phyloP scores from a whole-genome alignment of 2,113 vertebrate genomes.

The Austrofundulus limnaeus region DNA sequence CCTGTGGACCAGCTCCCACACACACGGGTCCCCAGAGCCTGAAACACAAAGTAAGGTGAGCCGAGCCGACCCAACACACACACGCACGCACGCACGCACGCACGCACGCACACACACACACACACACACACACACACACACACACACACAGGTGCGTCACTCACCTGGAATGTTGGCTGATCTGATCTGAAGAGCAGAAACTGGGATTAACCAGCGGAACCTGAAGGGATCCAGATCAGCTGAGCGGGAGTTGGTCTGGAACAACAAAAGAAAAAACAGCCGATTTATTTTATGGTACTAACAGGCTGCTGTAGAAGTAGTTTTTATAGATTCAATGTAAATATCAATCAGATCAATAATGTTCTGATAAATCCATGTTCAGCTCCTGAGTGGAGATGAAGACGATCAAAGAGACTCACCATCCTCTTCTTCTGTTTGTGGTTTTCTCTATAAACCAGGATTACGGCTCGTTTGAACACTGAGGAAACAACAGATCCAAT shows the following conservation, averaged over 20 bases:
- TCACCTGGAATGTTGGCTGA: constrained; percentile 87
- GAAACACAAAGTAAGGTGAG: constrained; percentile 6
- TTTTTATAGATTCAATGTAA: too few species aligned
- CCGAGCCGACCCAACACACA: background rate
- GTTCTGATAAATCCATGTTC: too few species aligned
- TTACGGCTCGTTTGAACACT: constrained; percentile 95
- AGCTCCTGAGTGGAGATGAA: too few species aligned
- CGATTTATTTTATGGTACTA: background rate
- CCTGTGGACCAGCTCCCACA: constrained; percentile 93
- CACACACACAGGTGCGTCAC: constrained; percentile 6
- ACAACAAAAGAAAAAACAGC: background rate
- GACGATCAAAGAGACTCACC: constrained; percentile 77
- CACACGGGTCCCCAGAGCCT: constrained; percentile 88
- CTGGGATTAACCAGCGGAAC: constrained; percentile 94
- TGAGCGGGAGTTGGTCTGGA: constrained; percentile 79
- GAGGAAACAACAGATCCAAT: constrained; percentile 8
- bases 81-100: background rate
- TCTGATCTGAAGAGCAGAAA: constrained; percentile 89
- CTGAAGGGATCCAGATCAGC: constrained; percentile 92
- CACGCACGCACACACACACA: background rate
- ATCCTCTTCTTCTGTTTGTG: constrained; percentile 93
- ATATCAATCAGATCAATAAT: too few species aligned
- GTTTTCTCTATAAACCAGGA: constrained; percentile 89
- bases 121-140: background rate
- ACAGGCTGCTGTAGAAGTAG: background rate